phyloP scores from a whole-genome alignment of 35 echinoderm and acorn worm genomes.

The Lytechinus variegatus region DNA sequence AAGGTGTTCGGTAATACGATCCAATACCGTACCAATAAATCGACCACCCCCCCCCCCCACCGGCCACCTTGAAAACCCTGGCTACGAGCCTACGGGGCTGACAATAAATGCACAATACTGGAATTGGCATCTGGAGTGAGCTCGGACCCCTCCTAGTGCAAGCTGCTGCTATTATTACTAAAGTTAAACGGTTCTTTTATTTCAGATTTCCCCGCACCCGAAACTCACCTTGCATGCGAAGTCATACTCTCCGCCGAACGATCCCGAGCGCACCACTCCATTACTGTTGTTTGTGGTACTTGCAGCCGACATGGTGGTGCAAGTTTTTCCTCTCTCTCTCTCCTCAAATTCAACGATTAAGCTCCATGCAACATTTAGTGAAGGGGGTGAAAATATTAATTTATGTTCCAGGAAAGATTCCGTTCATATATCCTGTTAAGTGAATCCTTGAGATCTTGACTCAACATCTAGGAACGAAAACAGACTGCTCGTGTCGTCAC shows the following conservation, averaged over 20 bases:
- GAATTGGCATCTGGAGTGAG: no score
- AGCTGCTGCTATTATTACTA: no score
- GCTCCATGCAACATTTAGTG: constrained; percentile 34
- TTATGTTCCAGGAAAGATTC: neutral
- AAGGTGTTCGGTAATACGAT: no score
- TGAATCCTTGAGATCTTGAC: neutral
- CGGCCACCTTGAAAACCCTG: no score
- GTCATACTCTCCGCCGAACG: constrained; percentile 93
- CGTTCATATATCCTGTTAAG: neutral
- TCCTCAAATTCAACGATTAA: neutral
- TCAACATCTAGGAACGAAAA: no score
- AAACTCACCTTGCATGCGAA: constrained; percentile 90
- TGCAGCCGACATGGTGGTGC: constrained; percentile 72
- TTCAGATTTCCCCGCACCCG: neutral
- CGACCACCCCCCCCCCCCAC: no score
- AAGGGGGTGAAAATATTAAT: neutral
- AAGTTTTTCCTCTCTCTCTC: constrained; percentile 21
- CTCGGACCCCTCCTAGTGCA: no score
- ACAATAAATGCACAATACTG: no score
- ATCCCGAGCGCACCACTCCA: constrained; percentile 88
- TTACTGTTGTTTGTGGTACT: constrained; percentile 57
- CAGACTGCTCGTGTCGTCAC: no score
- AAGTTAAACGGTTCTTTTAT: no score
- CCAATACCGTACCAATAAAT: no score
- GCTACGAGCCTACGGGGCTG: no score